Percentiles rank a stretch among this genome's conserved stretches.
phyloP scores from a whole-genome alignment of 2,113 vertebrate genomes.

The Tor tambroides region DNA sequence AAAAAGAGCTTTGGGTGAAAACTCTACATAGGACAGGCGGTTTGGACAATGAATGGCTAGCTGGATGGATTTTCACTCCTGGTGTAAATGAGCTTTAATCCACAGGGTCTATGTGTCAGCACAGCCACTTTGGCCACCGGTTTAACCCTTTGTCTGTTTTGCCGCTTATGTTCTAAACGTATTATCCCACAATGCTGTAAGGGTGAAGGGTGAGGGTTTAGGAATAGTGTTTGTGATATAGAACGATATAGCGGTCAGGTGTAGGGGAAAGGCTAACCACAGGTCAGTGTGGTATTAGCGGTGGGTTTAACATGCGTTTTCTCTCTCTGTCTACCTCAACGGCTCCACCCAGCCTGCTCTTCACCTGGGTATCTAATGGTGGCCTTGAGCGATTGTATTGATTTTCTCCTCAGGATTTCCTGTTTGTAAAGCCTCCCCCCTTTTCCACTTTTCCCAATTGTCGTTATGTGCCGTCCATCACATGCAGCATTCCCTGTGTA shows the following conservation, averaged over 20 bases:
- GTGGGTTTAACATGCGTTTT: constrained; percentile 38
- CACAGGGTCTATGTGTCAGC: neutral
- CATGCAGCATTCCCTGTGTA: neutral
- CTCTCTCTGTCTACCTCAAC: neutral
- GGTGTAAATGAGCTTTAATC: neutral
- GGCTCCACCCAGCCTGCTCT: neutral
- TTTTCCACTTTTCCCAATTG: neutral
- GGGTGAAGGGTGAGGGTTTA: constrained; percentile 9
- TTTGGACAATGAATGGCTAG: neutral
- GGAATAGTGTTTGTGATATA: constrained; percentile 18
- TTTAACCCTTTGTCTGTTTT: constrained; percentile 12
- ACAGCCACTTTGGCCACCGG: neutral
- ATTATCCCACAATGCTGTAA: constrained; percentile 14
- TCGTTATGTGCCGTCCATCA: constrained; percentile 6
- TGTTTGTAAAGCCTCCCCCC: constrained; percentile 29
- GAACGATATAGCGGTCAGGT: constrained; percentile 36
- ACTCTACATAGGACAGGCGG: neutral
- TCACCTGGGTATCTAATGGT: constrained; percentile 37
- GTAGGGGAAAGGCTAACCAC: constrained; percentile 20
- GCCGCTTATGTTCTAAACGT: neutral
- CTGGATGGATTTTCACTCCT: neutral
- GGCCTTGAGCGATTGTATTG: constrained; percentile 43
- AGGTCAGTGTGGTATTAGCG: constrained; percentile 48
- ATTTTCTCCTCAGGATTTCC: constrained; percentile 47
- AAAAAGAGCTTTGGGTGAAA: neutral